phyloP scores from a whole-genome alignment of 2,888 invertebrate species.

The Mythimna pallens region DNA sequence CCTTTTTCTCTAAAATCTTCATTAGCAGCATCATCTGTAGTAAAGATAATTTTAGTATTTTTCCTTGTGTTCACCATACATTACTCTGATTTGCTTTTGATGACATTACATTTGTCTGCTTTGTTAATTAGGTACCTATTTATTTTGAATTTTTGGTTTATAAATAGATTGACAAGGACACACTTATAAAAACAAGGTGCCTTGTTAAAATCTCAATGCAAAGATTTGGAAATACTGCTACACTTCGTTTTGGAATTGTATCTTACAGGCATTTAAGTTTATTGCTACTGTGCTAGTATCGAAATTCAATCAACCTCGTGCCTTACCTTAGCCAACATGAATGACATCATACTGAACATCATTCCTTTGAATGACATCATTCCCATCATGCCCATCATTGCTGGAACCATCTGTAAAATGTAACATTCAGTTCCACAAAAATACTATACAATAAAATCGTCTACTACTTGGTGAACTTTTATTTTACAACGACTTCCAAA shows the following conservation, averaged over 20 bases:
- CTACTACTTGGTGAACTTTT: too few relatives aligned
- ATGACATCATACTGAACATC: conserved; percentile 91
- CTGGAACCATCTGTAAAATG: conserved; percentile 83
- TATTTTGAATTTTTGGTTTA: too few relatives aligned
- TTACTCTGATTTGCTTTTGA: too few relatives aligned
- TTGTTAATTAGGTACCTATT: too few relatives aligned
- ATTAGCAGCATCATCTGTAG: conserved; percentile 84
- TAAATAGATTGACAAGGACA: too few relatives aligned
- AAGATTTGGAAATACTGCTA: not conserved
- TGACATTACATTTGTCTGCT: too few relatives aligned
- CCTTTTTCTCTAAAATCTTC: conserved; percentile 85
- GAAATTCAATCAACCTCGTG: not conserved
- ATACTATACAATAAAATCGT: too few relatives aligned
- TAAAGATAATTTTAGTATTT: not conserved
- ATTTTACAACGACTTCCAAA: too few relatives aligned
- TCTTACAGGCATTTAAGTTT: not conserved
- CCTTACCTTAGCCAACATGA: conserved; percentile 91
- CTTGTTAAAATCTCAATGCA: not conserved
- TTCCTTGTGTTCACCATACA: too few relatives aligned
- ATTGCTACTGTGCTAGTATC: not conserved
- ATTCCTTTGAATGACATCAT: conserved; percentile 91
- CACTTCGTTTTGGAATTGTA: not conserved
- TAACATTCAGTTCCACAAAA: too few relatives aligned
- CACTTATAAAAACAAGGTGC: not conserved
- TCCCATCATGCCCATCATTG: conserved; percentile 91